phyloP scores from a whole-genome alignment of 2,888 invertebrate genomes.

The Masnerella sp. region DNA sequence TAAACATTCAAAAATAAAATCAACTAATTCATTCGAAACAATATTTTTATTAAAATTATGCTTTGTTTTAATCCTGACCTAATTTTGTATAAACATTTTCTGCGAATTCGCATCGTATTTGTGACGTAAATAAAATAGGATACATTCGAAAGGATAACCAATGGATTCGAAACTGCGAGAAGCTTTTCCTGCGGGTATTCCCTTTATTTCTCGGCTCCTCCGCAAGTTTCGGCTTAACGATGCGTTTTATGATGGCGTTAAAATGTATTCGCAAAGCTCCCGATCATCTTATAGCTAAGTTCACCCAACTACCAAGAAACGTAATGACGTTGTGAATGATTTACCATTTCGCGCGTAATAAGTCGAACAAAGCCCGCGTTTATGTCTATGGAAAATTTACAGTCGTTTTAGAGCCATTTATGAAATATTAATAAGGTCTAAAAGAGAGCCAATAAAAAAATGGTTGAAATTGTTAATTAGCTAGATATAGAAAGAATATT shows the following conservation, averaged over 20 bases:
- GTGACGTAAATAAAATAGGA: background rate
- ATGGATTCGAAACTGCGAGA: constrained; percentile 8
- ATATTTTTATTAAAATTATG: too few species aligned
- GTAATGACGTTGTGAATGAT: constrained; percentile 51
- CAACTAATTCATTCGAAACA: too few species aligned
- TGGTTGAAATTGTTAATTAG: too few species aligned
- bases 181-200: constrained; percentile 25
- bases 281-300: constrained; percentile 28
- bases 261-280: constrained; percentile 50
- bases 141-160: constrained; percentile 18
- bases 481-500: too few species aligned
- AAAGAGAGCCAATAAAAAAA: too few species aligned
- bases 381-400: constrained; percentile 30
- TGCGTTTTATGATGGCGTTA: constrained; percentile 52
- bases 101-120: too few species aligned
- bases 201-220: constrained; percentile 40
- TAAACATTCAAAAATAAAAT: too few species aligned
- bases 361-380: constrained; percentile 18
- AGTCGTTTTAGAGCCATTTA: background rate
- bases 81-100: too few species aligned
- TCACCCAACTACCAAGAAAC: constrained; percentile 15
- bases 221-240: constrained; percentile 49
- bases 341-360: constrained; percentile 46
- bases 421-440: too few species aligned
- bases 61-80: too few species aligned